phyloP scores from a whole-genome alignment of 2,797 vertebrate species.

The Ceryle rudis region DNA sequence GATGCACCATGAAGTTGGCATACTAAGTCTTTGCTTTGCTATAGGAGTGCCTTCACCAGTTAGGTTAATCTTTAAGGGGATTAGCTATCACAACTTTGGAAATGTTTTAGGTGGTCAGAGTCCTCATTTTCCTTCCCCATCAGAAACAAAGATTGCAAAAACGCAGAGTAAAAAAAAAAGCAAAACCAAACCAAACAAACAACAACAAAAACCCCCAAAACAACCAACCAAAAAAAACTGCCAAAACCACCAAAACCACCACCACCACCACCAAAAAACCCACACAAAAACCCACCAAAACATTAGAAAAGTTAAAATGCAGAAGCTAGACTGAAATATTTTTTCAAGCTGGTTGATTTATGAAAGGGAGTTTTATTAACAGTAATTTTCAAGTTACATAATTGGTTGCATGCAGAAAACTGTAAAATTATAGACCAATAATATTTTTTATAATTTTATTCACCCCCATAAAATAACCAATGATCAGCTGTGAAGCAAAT shows the following conservation, averaged over 20 bases:
- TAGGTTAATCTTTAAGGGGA: conserved; percentile 8
- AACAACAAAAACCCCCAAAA: no score
- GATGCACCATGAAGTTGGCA: background rate
- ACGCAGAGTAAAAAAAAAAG: background rate
- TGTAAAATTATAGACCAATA: background rate
- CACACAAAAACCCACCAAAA: no score
- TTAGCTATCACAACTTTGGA: background rate
- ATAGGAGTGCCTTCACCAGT: background rate
- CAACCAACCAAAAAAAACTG: no score
- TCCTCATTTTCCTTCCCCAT: background rate
- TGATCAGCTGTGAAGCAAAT: background rate
- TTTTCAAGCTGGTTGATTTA: conserved; percentile 3
- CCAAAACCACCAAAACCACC: no score
- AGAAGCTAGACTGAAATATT: background rate
- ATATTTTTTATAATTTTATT: background rate
- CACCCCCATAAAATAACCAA: background rate
- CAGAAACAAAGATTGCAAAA: background rate
- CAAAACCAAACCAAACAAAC: no score
- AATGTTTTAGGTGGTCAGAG: background rate
- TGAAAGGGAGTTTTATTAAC: background rate
- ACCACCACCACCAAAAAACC: no score
- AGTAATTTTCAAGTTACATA: background rate
- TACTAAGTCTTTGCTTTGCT: background rate
- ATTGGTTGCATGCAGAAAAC: background rate
- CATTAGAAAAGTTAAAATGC: background rate